Conservation (phyloP, 2,113 vertebrate species). For the Abramis brama region DNA sequence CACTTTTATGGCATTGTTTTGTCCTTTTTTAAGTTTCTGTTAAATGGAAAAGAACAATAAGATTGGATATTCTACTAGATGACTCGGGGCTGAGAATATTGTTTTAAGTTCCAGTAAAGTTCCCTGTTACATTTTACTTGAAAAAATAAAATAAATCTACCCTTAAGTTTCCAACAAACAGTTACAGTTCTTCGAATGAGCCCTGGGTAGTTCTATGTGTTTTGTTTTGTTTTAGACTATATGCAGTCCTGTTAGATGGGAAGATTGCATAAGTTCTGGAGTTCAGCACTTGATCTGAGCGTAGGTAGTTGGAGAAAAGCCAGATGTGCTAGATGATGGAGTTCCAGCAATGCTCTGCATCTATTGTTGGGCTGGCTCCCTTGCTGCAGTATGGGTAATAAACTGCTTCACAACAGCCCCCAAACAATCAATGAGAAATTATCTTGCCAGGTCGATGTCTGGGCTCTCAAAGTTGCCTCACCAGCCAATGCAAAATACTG, state of each 20-base stretch:
- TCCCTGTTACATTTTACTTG: not conserved
- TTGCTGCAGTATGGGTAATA: slow-evolving; percentile 78
- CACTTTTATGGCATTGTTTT: not conserved
- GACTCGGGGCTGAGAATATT: not conserved
- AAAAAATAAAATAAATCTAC: not conserved
- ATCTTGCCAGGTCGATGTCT: slow-evolving; percentile 78
- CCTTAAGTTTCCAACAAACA: not conserved
- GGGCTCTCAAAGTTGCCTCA: slow-evolving; percentile 68
- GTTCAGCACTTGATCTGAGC: slow-evolving; percentile 36
- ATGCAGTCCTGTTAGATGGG: not conserved
- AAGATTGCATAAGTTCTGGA: not conserved
- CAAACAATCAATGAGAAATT: slow-evolving; percentile 82
- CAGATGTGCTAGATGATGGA: slow-evolving; percentile 56
- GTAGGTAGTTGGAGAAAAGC: slow-evolving; percentile 9
- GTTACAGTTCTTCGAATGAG: not conserved
- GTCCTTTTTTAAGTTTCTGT: not conserved
- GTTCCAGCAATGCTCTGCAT: slow-evolving; percentile 65
- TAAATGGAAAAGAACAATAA: not conserved
- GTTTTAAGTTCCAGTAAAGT: not conserved
- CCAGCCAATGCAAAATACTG: slow-evolving; percentile 68
- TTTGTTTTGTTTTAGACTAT: not conserved
- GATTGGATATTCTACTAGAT: not conserved
- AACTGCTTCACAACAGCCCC: slow-evolving; percentile 77
- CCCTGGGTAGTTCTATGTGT: not conserved
- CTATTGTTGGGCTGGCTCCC: slow-evolving; percentile 73